Conservation (phyloP, 2,888 invertebrate genomes). For the Drosophila peninsularis region DNA sequence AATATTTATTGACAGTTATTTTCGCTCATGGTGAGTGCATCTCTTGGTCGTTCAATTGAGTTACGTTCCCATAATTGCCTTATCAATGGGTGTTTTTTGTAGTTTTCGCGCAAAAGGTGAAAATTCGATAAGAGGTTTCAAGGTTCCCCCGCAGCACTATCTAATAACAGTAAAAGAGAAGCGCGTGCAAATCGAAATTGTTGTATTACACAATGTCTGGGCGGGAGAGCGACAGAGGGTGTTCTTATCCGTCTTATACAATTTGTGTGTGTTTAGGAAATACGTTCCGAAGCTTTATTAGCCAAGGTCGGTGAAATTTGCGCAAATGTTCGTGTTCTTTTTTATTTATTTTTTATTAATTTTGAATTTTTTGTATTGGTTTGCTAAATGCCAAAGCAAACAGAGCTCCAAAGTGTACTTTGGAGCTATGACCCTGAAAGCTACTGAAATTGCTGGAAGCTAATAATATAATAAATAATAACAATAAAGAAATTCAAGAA, state of each 20-base stretch:
- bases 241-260: neutral
- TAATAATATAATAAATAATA: too few relatives aligned
- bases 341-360: constrained; percentile 3
- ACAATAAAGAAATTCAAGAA: neutral
- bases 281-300: constrained; percentile 55
- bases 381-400: constrained; percentile 50
- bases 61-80: constrained; percentile 22
- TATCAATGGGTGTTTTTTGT: constrained; percentile 43
- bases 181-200: constrained; percentile 46
- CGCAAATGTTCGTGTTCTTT: constrained; percentile 14
- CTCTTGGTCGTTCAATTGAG: neutral
- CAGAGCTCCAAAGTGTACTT: constrained; percentile 12
- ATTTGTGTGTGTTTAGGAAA: constrained; percentile 20
- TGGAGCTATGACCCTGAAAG: constrained; percentile 44
- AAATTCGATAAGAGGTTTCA: constrained; percentile 82
- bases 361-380: constrained; percentile 11
- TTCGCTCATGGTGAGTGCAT: constrained; percentile 17
- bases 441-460: too few relatives aligned
- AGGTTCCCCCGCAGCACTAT: constrained; percentile 55
- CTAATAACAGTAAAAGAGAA: constrained; percentile 22
- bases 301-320: constrained; percentile 66
- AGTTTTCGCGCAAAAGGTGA: constrained; percentile 80
- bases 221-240: neutral
- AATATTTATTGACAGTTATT: neutral
- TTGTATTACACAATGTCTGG: constrained; percentile 47